phyloP scores from a whole-genome alignment of 2,113 vertebrate species.

The Menidia beryllina region DNA sequence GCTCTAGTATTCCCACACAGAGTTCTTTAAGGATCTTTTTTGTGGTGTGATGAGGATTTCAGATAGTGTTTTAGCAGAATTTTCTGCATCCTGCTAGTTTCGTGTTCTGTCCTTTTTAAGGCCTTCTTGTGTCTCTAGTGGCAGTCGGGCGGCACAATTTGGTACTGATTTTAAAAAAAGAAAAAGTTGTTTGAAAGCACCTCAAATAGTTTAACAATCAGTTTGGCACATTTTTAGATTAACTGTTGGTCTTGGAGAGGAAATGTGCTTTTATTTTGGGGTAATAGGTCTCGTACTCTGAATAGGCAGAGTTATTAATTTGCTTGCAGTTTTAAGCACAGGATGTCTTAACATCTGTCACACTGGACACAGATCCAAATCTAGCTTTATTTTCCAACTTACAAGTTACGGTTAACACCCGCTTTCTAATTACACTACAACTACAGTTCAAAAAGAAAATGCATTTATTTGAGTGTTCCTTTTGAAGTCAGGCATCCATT shows the following conservation, averaged over 20 bases:
- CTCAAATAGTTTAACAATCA: not conserved
- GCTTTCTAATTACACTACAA: not conserved
- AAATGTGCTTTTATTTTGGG: not conserved
- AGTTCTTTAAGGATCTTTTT: conserved; percentile 25
- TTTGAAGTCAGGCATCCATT: not conserved
- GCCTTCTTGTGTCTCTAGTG: conserved; percentile 8
- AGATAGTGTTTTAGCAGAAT: conserved; percentile 20
- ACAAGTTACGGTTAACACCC: not conserved
- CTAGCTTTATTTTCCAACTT: too few species aligned
- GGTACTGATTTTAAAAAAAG: not conserved
- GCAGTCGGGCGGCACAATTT: not conserved
- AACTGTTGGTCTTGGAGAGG: not conserved
- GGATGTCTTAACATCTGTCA: not conserved
- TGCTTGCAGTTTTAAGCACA: not conserved
- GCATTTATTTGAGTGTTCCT: not conserved
- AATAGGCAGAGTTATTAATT: not conserved
- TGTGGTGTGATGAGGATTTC: conserved; percentile 42
- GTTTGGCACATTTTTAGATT: too few species aligned
- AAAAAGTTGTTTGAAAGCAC: not conserved
- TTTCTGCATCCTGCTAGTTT: conserved; percentile 13
- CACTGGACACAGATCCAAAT: too few species aligned
- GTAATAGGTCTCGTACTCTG: too few species aligned
- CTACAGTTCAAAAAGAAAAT: not conserved
- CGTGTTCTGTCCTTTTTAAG: conserved; percentile 28
- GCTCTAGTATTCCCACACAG: conserved; percentile 11